phyloP scores from a whole-genome alignment of 35 echinoderm and acorn worm genomes.

The Diadema setosum region DNA sequence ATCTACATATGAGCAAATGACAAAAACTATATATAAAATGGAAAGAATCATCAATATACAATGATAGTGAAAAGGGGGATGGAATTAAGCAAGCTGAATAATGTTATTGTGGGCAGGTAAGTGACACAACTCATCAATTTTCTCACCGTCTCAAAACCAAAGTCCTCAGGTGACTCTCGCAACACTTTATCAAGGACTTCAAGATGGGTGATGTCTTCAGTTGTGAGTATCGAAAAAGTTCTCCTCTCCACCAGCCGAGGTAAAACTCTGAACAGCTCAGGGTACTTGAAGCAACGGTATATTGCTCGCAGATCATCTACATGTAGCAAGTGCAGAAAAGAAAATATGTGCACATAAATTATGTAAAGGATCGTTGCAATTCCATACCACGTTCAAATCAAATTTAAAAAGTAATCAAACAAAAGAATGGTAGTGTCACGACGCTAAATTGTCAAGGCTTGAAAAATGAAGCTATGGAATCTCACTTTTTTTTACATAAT shows the following conservation, averaged over 20 bases:
- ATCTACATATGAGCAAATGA: too few species aligned
- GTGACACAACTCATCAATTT: too few species aligned
- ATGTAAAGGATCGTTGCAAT: neutral
- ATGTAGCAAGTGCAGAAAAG: neutral
- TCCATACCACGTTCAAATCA: neutral
- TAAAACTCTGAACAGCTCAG: neutral
- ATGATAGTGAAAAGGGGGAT: too few species aligned
- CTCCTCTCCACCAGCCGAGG: neutral
- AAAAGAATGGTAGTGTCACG: too few species aligned
- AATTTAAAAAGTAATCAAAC: neutral
- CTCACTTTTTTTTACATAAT: too few species aligned
- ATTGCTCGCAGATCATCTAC: neutral
- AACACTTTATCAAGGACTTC: neutral
- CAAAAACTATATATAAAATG: too few species aligned
- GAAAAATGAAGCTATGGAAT: too few species aligned
- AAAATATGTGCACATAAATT: neutral
- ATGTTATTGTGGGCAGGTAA: too few species aligned
- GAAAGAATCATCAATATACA: too few species aligned
- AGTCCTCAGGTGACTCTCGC: neutral
- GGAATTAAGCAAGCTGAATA: too few species aligned
- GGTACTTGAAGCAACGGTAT: neutral
- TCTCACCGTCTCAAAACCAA: neutral
- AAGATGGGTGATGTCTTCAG: neutral
- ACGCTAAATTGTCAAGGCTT: too few species aligned
- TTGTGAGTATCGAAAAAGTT: neutral